Base-by-base conservation (phyloP, 2,113 vertebrate species). In the Platycercus adscitus region DNA sequence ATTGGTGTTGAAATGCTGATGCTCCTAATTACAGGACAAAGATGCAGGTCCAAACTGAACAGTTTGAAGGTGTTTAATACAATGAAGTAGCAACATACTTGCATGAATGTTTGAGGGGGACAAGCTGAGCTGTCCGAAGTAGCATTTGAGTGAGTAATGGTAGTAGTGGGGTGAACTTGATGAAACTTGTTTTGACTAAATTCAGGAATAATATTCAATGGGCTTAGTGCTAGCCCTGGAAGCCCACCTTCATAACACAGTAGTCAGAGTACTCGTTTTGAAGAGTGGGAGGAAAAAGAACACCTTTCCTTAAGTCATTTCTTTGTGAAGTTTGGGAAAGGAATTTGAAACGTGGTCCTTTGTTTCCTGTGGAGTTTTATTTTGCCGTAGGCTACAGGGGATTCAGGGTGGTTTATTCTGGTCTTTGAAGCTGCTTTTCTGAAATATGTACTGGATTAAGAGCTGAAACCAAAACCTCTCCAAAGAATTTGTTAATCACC, bases 391-490 rank as follows among this genome's bases (percentile, higher is more conserved):
- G 66, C 90, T 88, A 31, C 43, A 46, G 82, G 50, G 68, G 47
- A 64, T 83, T 88, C 47, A 33, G 69, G 18, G 50, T 89, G 86
- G 39, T 92, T 97, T 95, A 55, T 92, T 86, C 55, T 64, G 23
- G 23, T 78, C 91, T 93, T 91, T 93, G 83, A 91, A 95, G 68
- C 11, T 50, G 43, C 39, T 78, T 20, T 69, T 86, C 50, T 86
- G 77, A 93, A 92, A 78, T 84, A 84, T 60, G 78, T 75, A 55
- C 43, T 84, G 21, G 46, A 91, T 93, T 91, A 89, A 84, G 61
- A 86, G 55, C 80, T 68, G 91, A 93, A 96, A 83, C 69, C 17
- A 60, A 91, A 88, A 78, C 33, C 64, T 84, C 88, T 58, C 64
- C 39, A 70, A 66, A 81, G 71, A 83, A 63, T 86, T 86, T 3